Evolutionary conservation across 1,140 invertebrate species (phyloP).

Genomic region (Drosophila sucinea): DNA sequence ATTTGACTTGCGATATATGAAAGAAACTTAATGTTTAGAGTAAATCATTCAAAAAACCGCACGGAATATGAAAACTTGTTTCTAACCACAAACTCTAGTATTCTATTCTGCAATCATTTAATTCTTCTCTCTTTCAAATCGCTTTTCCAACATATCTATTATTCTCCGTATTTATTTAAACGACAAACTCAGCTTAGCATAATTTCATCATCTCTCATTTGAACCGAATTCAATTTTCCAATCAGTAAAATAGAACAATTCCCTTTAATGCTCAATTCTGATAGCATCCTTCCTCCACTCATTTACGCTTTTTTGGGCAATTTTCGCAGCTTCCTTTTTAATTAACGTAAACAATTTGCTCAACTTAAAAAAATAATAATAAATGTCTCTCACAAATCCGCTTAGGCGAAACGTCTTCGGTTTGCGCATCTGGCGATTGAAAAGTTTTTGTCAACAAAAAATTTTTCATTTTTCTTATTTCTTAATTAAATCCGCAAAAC

Average conservation of each 20-base stretch:
- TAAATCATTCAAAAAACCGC: too few species aligned
- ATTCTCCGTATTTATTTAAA: background rate
- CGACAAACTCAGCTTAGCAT: background rate
- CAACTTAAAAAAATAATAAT: slow-evolving; percentile 68
- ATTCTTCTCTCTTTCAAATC: too few species aligned
- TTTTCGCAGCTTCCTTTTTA: slow-evolving; percentile 42
- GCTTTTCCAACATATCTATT: too few species aligned
- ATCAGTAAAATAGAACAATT: slow-evolving; percentile 7
- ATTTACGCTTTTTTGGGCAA: slow-evolving; percentile 12
- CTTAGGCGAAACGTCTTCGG: slow-evolving; percentile 56
- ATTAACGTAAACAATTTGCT: slow-evolving; percentile 75
- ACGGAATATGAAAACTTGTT: too few species aligned
- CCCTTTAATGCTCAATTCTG: background rate
- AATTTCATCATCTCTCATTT: background rate
- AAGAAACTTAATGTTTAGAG: too few species aligned
- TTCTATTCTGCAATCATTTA: too few species aligned
- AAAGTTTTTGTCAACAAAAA: slow-evolving; percentile 64
- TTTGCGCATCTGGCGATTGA: slow-evolving; percentile 74
- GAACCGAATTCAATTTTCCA: background rate
- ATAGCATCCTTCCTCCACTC: background rate
- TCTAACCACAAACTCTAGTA: too few species aligned
- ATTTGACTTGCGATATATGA: too few species aligned
- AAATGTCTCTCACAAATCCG: slow-evolving; percentile 73
- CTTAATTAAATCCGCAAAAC: slow-evolving; percentile 75
- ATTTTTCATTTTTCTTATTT: slow-evolving; percentile 69